phyloP scores from a whole-genome alignment of 2,113 vertebrate genomes.

The Gallinago jamesoni region DNA sequence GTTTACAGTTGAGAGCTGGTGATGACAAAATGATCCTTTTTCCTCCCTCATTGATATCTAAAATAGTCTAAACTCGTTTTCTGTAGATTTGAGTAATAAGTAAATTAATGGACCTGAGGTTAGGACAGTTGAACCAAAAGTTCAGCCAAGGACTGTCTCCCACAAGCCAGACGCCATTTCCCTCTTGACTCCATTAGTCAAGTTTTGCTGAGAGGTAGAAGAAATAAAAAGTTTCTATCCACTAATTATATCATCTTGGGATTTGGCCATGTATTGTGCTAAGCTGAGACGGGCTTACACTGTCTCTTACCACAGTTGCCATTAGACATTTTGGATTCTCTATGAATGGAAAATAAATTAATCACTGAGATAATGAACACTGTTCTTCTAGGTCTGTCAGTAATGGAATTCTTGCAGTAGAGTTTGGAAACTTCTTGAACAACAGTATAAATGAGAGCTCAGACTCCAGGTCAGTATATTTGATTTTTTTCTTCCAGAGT shows the following conservation, averaged over 20 bases:
- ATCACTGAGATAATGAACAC: background rate
- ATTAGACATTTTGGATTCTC: background rate
- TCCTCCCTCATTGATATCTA: background rate
- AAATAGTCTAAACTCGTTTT: background rate
- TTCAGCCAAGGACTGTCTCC: background rate
- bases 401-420: conserved; percentile 82
- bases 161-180: background rate
- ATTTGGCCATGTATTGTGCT: background rate
- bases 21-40: background rate
- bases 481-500: background rate
- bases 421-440: conserved; percentile 83
- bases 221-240: background rate
- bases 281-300: background rate
- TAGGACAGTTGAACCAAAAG: background rate
- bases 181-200: background rate
- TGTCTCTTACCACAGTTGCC: background rate
- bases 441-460: conserved; percentile 77
- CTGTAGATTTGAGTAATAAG: background rate
- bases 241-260: background rate
- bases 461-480: conserved; percentile 77
- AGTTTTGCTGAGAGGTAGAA: background rate
- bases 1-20: background rate
- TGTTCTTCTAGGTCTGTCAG: conserved; percentile 75
- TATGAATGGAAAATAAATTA: background rate
- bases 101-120: background rate